Base-by-base conservation (phyloP, 2,113 vertebrate genomes). In the Perca flavescens region DNA sequence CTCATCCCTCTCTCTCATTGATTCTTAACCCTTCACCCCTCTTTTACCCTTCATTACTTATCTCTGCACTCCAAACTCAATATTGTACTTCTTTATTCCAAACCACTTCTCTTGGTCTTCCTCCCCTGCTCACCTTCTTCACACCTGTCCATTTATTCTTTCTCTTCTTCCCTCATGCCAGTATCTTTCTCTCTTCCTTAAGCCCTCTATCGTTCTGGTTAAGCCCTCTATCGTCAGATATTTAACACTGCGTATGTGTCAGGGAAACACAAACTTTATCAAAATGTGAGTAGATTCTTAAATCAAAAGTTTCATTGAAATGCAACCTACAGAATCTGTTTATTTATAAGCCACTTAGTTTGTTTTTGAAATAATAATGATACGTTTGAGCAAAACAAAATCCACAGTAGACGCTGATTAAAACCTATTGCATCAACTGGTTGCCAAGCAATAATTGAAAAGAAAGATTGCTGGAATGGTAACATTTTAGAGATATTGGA, bases 21-120 rank as follows among this genome's bases (percentile, higher is more conserved):
- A 91, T 91, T 80, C 86, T 88, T 77, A 80, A 88, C 82, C 90
- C 80, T 76, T 88, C 56, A 74, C 80, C 82, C 66, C 67, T 74
- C 67, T 74, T 50, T 75, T 78, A 87, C 82, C 84, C 80, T 76
- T 86, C 86, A 91, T 87, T 88, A 88, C 80, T 88, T 85, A 93
- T 91, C 90, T 75, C 78, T 67, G 54, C 69, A 49, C 87, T 82
- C 77, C 58, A 69, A 83, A 88, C 89, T 88, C 83, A 77, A 76
- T 79, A 85, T 73, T 64, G 53, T 62, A n/a, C 74, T 74, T 82
- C 73, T 64, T 71, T 49, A 84, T 82, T 88, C 79, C n/a, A 36
- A 69, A 52, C 60, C 75, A 14, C 53, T 79, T 66, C 36, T 76
- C 36, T 21, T 49, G n/a, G 16, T 62, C 31, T 47, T 4, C n/a